Evolutionary conservation across 2,113 vertebrate genomes (phyloP), one percentile per base, ranked within the genome.

Genomic region (Lamprologus callipterus): DNA sequence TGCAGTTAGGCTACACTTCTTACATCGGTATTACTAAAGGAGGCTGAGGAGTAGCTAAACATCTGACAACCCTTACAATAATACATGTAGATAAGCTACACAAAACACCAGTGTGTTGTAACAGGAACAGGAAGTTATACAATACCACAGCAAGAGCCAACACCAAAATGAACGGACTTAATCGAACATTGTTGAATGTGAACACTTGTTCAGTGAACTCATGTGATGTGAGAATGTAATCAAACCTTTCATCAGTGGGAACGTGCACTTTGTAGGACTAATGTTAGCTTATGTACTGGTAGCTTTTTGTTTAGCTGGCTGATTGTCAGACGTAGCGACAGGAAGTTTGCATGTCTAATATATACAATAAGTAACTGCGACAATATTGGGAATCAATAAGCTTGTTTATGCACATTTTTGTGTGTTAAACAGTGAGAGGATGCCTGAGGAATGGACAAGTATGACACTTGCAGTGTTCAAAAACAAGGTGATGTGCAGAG

Each of bases 101-200:
- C 17, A 65, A 65, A 65, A 65, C 17, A 65, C 31, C 60, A 65
- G 9, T n/a, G 60, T 65, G 60, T 65, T 35, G 60, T 35, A 65
- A 12, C 60, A 65, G 60, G 60, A 65, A n/a, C 0, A 35, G 2
- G 60, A 65, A 35, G 31, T 35, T 35, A 35, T 12, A 12, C 17
- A 65, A 65, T n/a, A 63, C 4, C 31, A 63, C 17, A 63, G 31
- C 31, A 35, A 63, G 31, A 37, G 31, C 60, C 60, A 65, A n/a
- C 17, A 65, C 17, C 60, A 65, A 65, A 65, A 65, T 35, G 60
- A 63, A 2, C 58, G 0, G 58, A n/a, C 33, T 65, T 37, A 65
- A 65, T 37, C 19, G 11, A 65, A 65, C 17, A 37, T n/a, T 37
- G 31, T n/a, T 65, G 60, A 35, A n/a, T n/a, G 33, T 0, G 31